phyloP scores from a whole-genome alignment of 1,140 invertebrate species.

The Anoplolepis gracilipes region DNA sequence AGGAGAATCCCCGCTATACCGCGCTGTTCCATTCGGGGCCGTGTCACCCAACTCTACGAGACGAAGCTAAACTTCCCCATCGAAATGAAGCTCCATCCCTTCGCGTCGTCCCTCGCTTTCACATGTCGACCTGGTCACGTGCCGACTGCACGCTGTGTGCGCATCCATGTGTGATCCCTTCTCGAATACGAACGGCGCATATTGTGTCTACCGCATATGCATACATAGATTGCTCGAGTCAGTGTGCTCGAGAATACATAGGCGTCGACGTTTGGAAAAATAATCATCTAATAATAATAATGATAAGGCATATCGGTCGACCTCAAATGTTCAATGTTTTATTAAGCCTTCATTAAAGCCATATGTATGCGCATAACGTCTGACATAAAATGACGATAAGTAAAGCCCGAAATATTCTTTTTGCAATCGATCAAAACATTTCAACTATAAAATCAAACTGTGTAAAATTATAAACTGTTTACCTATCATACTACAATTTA shows the following conservation, averaged over 20 bases:
- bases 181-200: constrained; percentile 29
- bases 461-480: not conserved
- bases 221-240: constrained; percentile 34
- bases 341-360: not conserved
- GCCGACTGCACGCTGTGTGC: constrained; percentile 14
- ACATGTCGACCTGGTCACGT: constrained; percentile 36
- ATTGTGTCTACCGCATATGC: constrained; percentile 44
- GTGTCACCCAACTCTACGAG: not conserved
- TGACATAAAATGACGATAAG: not conserved
- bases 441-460: constrained; percentile 14
- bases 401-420: not conserved
- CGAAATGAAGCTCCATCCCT: too few relatives aligned
- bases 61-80: not conserved
- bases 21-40: constrained; percentile 7
- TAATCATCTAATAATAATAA: too few relatives aligned
- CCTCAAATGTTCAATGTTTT: not conserved
- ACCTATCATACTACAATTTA: not conserved
- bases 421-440: not conserved
- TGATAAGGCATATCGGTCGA: not conserved
- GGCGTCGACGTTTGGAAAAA: constrained; percentile 24
- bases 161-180: constrained; percentile 39
- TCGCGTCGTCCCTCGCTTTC: not conserved
- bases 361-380: not conserved
- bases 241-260: not conserved
- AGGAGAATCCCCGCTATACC: constrained; percentile 28